These are phyloP conservation scores for Eulemur rubriventer DNA, from an alignment of 2,797 vertebrate genomes.

Conservation along the genomic window DNA sequence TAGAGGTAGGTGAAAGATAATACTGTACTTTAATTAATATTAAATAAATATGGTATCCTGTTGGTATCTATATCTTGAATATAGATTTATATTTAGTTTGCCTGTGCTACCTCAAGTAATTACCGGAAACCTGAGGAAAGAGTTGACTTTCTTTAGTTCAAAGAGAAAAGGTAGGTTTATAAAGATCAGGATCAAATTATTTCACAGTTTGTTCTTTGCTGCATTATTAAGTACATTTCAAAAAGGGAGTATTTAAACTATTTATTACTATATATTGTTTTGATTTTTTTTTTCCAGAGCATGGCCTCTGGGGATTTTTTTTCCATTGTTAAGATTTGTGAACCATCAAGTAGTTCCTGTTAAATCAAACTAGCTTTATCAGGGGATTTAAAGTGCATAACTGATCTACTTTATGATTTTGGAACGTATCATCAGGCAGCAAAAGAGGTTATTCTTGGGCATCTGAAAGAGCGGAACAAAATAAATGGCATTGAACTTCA, in stretches of 20 bases:
- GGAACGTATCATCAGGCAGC: slow-evolving; percentile 65
- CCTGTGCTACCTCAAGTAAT: neutral
- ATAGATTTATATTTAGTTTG: neutral
- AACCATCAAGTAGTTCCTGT: slow-evolving; percentile 33
- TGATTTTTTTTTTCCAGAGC: neutral
- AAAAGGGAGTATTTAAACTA: neutral
- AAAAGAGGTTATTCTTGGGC: slow-evolving; percentile 79
- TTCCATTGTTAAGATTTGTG: slow-evolving; percentile 37
- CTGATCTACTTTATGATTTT: slow-evolving; percentile 50
- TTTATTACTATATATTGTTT: neutral
- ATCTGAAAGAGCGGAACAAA: slow-evolving; percentile 78
- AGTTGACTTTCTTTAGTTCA: slow-evolving; percentile 35
- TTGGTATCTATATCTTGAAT: neutral
- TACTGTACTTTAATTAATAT: neutral
- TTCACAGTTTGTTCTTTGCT: slow-evolving; percentile 43
- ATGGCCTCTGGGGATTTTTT: slow-evolving; percentile 18
- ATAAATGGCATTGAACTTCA: slow-evolving; percentile 83
- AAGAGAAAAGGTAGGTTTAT: slow-evolving; percentile 16
- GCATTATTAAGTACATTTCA: slow-evolving; percentile 25
- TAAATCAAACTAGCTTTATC: slow-evolving; percentile 13
- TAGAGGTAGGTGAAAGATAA: neutral
- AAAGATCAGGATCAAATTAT: slow-evolving; percentile 28
- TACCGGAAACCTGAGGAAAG: neutral
- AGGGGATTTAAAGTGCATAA: slow-evolving; percentile 51
- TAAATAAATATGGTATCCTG: neutral